Base-by-base conservation (phyloP, 2,113 vertebrate genomes). In the Callipepla californica region DNA sequence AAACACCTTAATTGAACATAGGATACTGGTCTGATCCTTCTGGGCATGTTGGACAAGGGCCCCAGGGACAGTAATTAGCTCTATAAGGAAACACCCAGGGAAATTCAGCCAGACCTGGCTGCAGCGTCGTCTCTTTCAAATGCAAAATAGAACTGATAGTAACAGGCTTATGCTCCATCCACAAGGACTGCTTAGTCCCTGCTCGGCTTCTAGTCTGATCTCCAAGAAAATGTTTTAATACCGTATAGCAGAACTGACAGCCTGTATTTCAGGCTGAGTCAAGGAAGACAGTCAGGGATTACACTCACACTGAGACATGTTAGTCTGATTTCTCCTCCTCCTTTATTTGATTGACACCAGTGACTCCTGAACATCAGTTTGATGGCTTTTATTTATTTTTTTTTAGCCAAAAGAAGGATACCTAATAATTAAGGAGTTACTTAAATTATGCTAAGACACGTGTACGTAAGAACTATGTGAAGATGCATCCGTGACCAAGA, bases 181-280 rank as follows among this genome's bases (percentile, higher is more conserved):
- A 0, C 50, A 23, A 0, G 0, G 22, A 62, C 30, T 3, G 1
- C 22, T 79, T 62, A 57, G 57, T 51, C 38, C 42, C 5, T 32
- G 34, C 38, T 75, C 77, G 83, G 47, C 70, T 80, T 80, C 38
- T 51, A 55, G 61, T 40, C 51, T 15, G 4, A 78, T 47, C 44
- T 51, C 86, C 21, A 50, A 68, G 17, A 59, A 87, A 59, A 48
- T 21, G 20, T 78, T 90, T 92, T 88, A 88, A 83, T 58, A 19
- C 6, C n/a, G 47, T 32, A 63, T 51, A 80, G 78, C 55, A 80
- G 48, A 85, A 65, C 30, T 78, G 69, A 57, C 22, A 90, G 40
- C 11, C 47, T 62, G 0, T 70, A 44, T 70, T 85, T 89, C 30
- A n/a, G 74, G 40, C 25, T 83, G 50, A 83, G 40, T 67, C 34